These are phyloP conservation scores for Cynocephalus volans DNA, from an alignment of 2,113 vertebrate genomes.

Conservation along the genomic window DNA sequence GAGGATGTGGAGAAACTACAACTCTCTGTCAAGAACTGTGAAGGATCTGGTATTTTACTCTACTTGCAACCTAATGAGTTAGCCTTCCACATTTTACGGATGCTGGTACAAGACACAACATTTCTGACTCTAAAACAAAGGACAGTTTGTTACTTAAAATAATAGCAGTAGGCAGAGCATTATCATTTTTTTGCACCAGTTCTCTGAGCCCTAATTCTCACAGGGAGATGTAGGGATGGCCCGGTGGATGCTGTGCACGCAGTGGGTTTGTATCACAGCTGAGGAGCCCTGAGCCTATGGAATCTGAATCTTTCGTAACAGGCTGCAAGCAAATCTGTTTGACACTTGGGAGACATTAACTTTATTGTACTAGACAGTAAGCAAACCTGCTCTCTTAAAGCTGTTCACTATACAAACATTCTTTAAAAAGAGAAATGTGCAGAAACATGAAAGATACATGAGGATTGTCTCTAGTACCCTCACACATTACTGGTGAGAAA, in stretches of 20 bases:
- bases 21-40: background rate
- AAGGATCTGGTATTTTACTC: background rate
- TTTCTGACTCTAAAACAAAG: background rate
- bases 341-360: background rate
- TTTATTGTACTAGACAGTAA: background rate
- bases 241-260: too few relatives aligned
- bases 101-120: background rate
- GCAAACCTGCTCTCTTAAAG: background rate
- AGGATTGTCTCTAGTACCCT: background rate
- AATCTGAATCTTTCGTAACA: background rate
- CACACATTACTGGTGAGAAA: background rate
- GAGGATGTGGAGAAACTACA: background rate
- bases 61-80: background rate
- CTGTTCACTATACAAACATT: background rate
- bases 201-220: background rate
- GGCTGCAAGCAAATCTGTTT: background rate
- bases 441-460: background rate
- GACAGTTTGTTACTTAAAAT: background rate
- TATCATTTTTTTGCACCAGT: background rate
- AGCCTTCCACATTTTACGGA: background rate
- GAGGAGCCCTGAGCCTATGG: background rate
- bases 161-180: background rate
- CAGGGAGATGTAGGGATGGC: background rate
- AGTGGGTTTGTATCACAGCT: background rate
- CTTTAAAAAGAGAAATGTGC: constrained; percentile 4